Conservation (phyloP, 1,140 invertebrate genomes). For the Gryon sp. region DNA sequence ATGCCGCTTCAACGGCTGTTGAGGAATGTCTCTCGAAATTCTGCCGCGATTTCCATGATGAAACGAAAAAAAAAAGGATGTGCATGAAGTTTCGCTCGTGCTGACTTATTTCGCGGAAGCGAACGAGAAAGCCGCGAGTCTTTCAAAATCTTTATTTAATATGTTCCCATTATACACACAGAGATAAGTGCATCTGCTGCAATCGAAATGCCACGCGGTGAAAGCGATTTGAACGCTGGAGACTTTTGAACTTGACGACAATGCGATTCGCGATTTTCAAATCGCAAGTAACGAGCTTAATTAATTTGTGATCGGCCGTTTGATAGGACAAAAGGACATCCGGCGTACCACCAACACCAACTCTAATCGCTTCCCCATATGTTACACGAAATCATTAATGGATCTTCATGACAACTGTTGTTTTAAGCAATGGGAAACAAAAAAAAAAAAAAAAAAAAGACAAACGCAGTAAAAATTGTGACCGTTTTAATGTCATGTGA, state of each 20-base stretch:
- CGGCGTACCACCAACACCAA: slow-evolving; percentile 12
- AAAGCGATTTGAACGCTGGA: slow-evolving; percentile 59
- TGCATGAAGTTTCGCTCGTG: slow-evolving; percentile 40
- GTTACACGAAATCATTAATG: slow-evolving; percentile 36
- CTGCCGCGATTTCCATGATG: slow-evolving; percentile 32
- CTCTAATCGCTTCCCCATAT: slow-evolving; percentile 30
- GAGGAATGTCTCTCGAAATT: slow-evolving; percentile 34
- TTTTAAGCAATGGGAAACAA: slow-evolving; percentile 37
- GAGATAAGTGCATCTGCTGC: slow-evolving; percentile 54
- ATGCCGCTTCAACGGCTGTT: slow-evolving; percentile 5
- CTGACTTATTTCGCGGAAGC: slow-evolving; percentile 43
- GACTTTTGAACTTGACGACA: slow-evolving; percentile 62
- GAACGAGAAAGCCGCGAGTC: slow-evolving; percentile 42
- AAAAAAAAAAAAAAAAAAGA: neutral
- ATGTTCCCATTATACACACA: slow-evolving; percentile 59
- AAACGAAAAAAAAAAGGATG: slow-evolving; percentile 6
- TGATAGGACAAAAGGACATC: slow-evolving; percentile 63
- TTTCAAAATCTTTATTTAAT: slow-evolving; percentile 51
- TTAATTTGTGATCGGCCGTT: slow-evolving; percentile 62
- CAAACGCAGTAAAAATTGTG: slow-evolving; percentile 7
- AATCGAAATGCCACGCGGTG: slow-evolving; percentile 50
- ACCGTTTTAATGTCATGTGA: neutral
- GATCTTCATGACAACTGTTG: slow-evolving; percentile 57
- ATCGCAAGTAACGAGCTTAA: slow-evolving; percentile 38
- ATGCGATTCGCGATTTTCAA: slow-evolving; percentile 51